Evolutionary conservation across 2,888 invertebrate genomes (phyloP), one percentile per base, ranked within the genome.

Genomic region (Tetanocera ferruginea): DNA sequence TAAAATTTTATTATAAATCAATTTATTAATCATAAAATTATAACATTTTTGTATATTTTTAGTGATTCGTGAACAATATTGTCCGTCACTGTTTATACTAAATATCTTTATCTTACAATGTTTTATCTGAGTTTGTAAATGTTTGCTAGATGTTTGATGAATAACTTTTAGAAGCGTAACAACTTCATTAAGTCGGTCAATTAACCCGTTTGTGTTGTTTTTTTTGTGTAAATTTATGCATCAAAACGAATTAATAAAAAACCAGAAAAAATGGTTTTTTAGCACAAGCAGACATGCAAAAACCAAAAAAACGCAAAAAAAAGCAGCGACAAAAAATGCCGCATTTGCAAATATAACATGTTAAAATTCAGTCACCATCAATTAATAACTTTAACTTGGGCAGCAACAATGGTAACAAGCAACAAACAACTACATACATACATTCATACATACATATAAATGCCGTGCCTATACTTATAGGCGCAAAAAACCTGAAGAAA

Each of bases 131-230:
- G 5, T n/a, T 57, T 57, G 23, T 57, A 8, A 4, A 3, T 11
- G 57, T 2, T 9, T 19, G 1, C 5, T n/a, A n/a, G 19, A 14
- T n/a, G n/a, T 43, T 19, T 19, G 43, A 66, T 19, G 34, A 37
- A 70, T 34, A 79, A 34, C 64, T 28, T 60, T 49, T 52, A 49
- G 34, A 55, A 60, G 43, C 37, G n/a, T 55, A 52, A 60, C n/a
- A 31, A n/a, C 25, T 17, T 75, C 55, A 79, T 76, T 81, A 78
- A 80, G 60, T 74, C 81, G 81, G 80, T 80, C 80, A 80, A 69
- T 79, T 80, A 81, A 80, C 80, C 76, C 57, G n/a, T n/a, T n/a
- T n/a, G n/a, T n/a, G n/a, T n/a, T n/a, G n/a, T n/a, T 60, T 60
- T 60, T 23, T 60, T 14, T 23, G 25, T 60, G 2, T 25, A 6